phyloP scores from a whole-genome alignment of 2,113 vertebrate genomes.

The Neodontobutis hainanensis region DNA sequence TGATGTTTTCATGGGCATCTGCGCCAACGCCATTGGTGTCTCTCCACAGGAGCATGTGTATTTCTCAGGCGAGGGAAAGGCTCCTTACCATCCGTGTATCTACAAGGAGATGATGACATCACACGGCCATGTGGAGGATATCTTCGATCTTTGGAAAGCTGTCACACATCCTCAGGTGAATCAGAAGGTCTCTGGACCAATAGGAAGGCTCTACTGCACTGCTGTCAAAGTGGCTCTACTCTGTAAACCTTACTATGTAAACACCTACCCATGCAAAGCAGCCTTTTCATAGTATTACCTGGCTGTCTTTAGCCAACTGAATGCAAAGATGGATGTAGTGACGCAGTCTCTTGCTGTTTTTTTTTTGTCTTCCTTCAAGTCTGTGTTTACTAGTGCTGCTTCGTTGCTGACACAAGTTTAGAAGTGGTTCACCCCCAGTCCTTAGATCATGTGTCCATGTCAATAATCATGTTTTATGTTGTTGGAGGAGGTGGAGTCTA shows the following conservation, averaged over 20 bases:
- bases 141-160: slow-evolving; percentile 85
- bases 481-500: background rate
- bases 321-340: background rate
- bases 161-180: slow-evolving; percentile 86
- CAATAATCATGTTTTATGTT: background rate
- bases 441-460: background rate
- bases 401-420: background rate
- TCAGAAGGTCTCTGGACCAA: slow-evolving; percentile 75
- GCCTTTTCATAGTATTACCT: slow-evolving; percentile 82
- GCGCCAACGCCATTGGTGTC: slow-evolving; percentile 86
- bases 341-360: background rate
- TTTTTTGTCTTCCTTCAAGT: too few species aligned
- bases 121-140: slow-evolving; percentile 88
- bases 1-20: slow-evolving; percentile 97
- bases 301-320: slow-evolving; percentile 13
- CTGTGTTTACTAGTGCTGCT: too few species aligned
- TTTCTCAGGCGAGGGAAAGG: slow-evolving; percentile 92
- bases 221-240: slow-evolving; percentile 85
- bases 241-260: slow-evolving; percentile 77
- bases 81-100: slow-evolving; percentile 90
- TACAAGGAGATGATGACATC: slow-evolving; percentile 96
- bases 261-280: slow-evolving; percentile 89
- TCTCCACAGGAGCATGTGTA: slow-evolving; percentile 87
- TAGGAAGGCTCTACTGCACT: slow-evolving; percentile 86
- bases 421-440: too few species aligned